These are phyloP conservation scores for Manis crassicaudata DNA, from an alignment of 2,797 vertebrate genomes.

Conservation along the genomic window DNA sequence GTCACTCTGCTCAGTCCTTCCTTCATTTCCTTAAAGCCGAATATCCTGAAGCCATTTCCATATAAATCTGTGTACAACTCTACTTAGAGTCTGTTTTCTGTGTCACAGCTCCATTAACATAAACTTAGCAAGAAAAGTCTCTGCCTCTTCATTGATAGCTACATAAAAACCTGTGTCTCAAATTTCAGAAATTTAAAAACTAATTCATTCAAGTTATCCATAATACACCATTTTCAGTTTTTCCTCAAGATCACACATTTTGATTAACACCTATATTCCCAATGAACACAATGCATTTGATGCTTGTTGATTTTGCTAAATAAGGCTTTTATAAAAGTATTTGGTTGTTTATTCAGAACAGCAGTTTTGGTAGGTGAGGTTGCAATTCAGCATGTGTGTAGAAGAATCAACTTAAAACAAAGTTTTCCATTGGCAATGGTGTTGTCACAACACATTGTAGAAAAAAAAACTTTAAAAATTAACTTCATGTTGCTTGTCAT, in stretches of 20 bases:
- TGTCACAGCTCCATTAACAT: neutral
- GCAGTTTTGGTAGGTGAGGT: neutral
- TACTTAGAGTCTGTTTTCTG: neutral
- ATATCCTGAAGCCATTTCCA: neutral
- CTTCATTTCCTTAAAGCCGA: neutral
- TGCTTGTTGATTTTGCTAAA: neutral
- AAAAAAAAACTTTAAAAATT: neutral
- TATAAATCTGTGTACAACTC: neutral
- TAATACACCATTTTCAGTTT: neutral
- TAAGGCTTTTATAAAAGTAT: neutral
- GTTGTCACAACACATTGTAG: neutral
- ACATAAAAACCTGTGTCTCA: neutral
- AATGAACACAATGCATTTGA: neutral
- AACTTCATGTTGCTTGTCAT: neutral
- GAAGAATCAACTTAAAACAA: neutral
- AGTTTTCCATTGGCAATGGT: neutral
- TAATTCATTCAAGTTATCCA: neutral
- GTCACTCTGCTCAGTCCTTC: neutral
- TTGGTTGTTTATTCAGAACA: conserved; percentile 6
- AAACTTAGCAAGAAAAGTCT: neutral
- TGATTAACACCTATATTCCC: neutral
- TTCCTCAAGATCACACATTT: neutral
- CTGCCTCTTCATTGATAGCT: neutral
- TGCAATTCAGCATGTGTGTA: neutral
- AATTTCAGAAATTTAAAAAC: neutral